Percentiles rank a stretch among this genome's conserved stretches.
Evolutionary conservation across 2,797 vertebrate genomes (phyloP).

Genomic region (Gymnodraco acuticeps): DNA sequence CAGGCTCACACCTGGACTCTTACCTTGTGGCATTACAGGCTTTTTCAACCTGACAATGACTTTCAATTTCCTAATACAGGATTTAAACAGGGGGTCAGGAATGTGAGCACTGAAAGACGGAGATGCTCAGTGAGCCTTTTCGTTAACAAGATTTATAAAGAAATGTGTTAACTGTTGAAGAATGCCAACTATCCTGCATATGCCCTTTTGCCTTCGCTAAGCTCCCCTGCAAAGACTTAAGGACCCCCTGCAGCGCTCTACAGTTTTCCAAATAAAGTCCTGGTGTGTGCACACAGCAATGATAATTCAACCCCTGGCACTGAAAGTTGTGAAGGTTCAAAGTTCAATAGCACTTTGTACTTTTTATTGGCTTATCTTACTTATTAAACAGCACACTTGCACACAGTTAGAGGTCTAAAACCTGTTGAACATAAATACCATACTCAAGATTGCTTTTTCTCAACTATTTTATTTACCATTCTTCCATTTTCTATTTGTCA

Average conservation of each 20-base stretch:
- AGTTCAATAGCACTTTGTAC: slow-evolving; percentile 49
- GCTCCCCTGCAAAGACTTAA: slow-evolving; percentile 66
- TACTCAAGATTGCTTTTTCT: neutral
- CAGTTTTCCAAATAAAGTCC: slow-evolving; percentile 57
- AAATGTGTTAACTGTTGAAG: slow-evolving; percentile 72
- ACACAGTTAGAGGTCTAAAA: neutral
- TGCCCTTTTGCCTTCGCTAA: slow-evolving; percentile 53
- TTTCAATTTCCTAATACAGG: slow-evolving; percentile 51
- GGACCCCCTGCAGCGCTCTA: slow-evolving; percentile 64
- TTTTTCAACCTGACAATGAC: slow-evolving; percentile 41
- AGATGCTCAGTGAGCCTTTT: slow-evolving; percentile 40
- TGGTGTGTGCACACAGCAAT: slow-evolving; percentile 43
- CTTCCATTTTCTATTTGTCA: slow-evolving; percentile 1
- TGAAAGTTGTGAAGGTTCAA: slow-evolving; percentile 43
- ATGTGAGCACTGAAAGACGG: slow-evolving; percentile 65
- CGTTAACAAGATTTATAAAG: slow-evolving; percentile 36
- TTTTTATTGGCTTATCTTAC: slow-evolving; percentile 31
- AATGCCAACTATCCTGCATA: slow-evolving; percentile 63
- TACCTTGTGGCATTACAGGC: slow-evolving; percentile 34
- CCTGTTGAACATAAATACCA: slow-evolving; percentile 9
- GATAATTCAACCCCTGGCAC: slow-evolving; percentile 37
- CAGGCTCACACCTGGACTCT: slow-evolving; percentile 22
- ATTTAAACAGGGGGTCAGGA: slow-evolving; percentile 71
- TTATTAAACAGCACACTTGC: slow-evolving; percentile 2
- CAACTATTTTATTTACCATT: neutral